A percentile compares a stretch with the other conserved stretches of the same genome.
Conservation (phyloP, 2,113 vertebrate species). For the Channa argus region DNA sequence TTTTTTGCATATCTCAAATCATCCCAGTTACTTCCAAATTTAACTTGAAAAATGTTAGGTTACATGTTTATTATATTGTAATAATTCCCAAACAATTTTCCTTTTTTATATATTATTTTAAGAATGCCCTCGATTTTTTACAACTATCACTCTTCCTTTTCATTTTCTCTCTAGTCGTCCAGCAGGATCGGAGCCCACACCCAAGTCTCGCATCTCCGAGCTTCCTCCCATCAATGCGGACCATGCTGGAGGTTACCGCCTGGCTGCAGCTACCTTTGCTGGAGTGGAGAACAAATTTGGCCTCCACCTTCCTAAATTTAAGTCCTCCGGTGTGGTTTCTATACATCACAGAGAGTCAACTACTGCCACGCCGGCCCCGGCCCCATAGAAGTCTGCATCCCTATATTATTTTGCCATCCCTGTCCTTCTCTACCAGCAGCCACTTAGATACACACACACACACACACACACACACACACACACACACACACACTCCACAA, state of each 20-base stretch:
- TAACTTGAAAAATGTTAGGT: neutral
- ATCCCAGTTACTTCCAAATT: neutral
- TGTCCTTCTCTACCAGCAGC: conserved; percentile 60
- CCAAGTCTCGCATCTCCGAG: conserved; percentile 92
- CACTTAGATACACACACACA: conserved; percentile 58
- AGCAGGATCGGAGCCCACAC: conserved; percentile 87
- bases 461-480: conserved; percentile 41
- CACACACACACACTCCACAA: conserved; percentile 51
- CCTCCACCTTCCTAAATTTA: conserved; percentile 97
- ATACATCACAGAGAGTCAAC: conserved; percentile 79
- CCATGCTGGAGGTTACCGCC: conserved; percentile 95
- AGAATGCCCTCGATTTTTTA: neutral
- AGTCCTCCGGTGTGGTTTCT: conserved; percentile 81
- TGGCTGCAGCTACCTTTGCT: conserved; percentile 96
- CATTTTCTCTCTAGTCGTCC: conserved; percentile 86
- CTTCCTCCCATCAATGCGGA: conserved; percentile 92
- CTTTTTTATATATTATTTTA: neutral
- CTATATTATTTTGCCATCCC: conserved; percentile 53
- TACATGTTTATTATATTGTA: no score
- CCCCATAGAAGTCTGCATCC: conserved; percentile 60
- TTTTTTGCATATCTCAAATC: neutral
- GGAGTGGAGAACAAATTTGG: conserved; percentile 99
- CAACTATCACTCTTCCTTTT: neutral
- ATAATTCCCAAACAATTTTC: neutral
- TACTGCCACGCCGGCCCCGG: conserved; percentile 31